Evolutionary conservation across 2,888 invertebrate species (phyloP).

Genomic region (Abrostola triplasia): DNA sequence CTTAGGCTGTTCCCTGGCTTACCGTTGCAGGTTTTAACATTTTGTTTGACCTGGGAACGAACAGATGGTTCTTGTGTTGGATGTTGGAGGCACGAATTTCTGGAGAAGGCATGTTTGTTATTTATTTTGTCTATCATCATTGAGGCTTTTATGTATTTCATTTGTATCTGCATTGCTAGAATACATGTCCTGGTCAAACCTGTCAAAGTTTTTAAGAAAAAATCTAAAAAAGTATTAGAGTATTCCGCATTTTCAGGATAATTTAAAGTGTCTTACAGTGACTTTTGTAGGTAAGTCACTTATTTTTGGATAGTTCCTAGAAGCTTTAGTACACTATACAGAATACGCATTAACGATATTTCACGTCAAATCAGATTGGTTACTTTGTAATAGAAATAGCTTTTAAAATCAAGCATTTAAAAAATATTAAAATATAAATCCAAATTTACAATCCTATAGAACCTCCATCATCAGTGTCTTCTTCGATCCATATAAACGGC

Average conservation of each 20-base stretch:
- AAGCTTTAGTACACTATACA: too few species aligned
- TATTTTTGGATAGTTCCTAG: too few species aligned
- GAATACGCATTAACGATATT: too few species aligned
- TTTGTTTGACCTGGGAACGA: constrained; percentile 80
- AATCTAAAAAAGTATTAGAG: too few species aligned
- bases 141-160: background rate
- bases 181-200: too few species aligned
- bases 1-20: constrained; percentile 70
- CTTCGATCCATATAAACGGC: constrained; percentile 40
- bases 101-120: constrained; percentile 20
- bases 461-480: constrained; percentile 49
- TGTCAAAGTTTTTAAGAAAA: too few species aligned
- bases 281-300: too few species aligned
- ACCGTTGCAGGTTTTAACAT: constrained; percentile 74
- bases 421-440: too few species aligned
- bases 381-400: background rate
- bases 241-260: too few species aligned
- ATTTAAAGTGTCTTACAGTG: too few species aligned
- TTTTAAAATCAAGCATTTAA: background rate
- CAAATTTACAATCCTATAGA: background rate
- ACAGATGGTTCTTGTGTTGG: constrained; percentile 77
- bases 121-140: background rate
- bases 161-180: background rate
- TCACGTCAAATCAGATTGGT: background rate
- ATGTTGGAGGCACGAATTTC: constrained; percentile 35